Conservation (phyloP, 2,797 vertebrate genomes). For the Pteronotus mesoamericanus region DNA sequence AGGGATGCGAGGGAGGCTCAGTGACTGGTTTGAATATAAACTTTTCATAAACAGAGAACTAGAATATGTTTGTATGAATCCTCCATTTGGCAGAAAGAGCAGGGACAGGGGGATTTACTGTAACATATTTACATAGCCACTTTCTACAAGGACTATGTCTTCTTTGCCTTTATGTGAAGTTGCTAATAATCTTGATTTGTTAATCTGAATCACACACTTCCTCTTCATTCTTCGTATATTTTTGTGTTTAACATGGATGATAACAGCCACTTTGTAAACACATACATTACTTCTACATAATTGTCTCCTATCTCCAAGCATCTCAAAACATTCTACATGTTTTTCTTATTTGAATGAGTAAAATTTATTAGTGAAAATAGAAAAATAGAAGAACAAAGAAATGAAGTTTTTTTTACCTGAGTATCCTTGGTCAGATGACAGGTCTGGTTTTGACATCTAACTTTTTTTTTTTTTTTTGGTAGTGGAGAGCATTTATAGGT, state of each 20-base stretch:
- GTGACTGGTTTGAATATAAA: not conserved
- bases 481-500: not conserved
- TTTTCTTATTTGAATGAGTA: conserved; percentile 15
- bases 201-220: not conserved
- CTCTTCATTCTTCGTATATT: not conserved
- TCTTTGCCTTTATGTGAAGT: not conserved
- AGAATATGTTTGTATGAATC: not conserved
- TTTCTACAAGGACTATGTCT: not conserved
- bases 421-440: not conserved
- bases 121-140: not conserved
- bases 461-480: not conserved
- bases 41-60: conserved; percentile 15
- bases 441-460: conserved; percentile 40
- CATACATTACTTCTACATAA: not conserved
- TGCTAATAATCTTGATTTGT: conserved; percentile 30
- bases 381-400: conserved; percentile 30
- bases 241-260: conserved; percentile 15
- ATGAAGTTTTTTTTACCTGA: not conserved
- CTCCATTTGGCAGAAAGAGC: conserved; percentile 22
- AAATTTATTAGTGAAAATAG: conserved; percentile 23
- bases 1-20: not conserved
- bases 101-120: not conserved
- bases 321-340: not conserved
- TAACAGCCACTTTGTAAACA: conserved; percentile 22
- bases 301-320: not conserved